Conservation (phyloP, 2,797 vertebrate genomes). For the Parambassis ranga region DNA sequence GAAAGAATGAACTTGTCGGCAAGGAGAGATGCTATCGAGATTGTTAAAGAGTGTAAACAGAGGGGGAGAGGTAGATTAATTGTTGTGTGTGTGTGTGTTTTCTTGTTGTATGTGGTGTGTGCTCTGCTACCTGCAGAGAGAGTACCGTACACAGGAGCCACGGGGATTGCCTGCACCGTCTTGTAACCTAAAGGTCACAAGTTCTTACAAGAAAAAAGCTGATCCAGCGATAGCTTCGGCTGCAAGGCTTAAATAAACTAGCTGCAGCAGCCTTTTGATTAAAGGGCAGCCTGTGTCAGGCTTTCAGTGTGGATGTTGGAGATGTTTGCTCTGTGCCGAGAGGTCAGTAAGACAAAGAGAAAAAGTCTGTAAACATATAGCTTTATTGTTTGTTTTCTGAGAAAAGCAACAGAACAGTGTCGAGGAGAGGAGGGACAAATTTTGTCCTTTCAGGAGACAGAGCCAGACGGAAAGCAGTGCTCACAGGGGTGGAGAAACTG, state of each 20-base stretch:
- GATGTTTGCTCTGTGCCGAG: neutral
- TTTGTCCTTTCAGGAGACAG: conserved; percentile 7
- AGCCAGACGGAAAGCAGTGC: conserved; percentile 39
- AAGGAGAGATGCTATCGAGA: conserved; percentile 61
- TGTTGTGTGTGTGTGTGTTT: too few species aligned
- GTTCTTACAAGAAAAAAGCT: neutral
- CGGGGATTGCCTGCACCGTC: conserved; percentile 13
- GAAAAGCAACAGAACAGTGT: conserved; percentile 4
- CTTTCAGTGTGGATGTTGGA: neutral
- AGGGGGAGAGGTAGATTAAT: conserved; percentile 25
- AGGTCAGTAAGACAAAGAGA: conserved; percentile 11
- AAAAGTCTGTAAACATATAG: conserved; percentile 16
- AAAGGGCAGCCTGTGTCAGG: neutral
- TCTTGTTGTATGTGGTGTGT: conserved; percentile 16
- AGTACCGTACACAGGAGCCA: neutral
- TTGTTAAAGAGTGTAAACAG: conserved; percentile 52
- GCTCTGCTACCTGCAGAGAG: conserved; percentile 14
- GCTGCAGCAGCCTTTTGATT: conserved; percentile 10
- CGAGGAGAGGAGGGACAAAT: neutral
- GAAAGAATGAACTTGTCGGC: conserved; percentile 55
- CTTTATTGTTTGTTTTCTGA: conserved; percentile 28
- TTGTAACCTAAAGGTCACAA: conserved; percentile 37
- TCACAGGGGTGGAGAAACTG: conserved; percentile 38
- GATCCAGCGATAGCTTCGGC: neutral
- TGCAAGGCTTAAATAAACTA: neutral